A percentile compares a stretch with the other conserved stretches of the same genome.
These are phyloP conservation scores for Hippocampus barbouri DNA, from an alignment of 2,113 vertebrate species.

Conservation along the genomic window DNA sequence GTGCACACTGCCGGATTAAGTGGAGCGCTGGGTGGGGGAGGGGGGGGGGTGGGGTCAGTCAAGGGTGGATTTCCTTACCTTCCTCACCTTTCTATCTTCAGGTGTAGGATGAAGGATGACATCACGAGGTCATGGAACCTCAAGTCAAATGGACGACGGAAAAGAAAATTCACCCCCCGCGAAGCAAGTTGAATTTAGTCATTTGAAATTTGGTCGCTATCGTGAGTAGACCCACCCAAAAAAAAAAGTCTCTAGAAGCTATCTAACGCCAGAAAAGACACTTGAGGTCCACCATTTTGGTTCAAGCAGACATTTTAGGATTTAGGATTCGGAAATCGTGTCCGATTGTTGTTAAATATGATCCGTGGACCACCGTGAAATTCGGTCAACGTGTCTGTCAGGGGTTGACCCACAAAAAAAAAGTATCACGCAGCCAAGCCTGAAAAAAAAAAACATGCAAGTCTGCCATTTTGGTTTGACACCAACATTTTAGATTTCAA, in stretches of 20 bases:
- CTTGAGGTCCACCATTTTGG: background rate
- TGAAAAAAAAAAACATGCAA: background rate
- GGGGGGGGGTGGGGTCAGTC: background rate
- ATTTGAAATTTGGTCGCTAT: background rate
- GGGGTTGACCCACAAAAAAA: too few species aligned
- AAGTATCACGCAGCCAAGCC: too few species aligned
- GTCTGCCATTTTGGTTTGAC: background rate
- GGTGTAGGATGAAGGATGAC: background rate
- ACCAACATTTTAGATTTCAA: background rate
- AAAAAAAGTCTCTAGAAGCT: background rate
- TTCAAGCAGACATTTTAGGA: background rate
- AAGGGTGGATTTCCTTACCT: slow-evolving; percentile 8
- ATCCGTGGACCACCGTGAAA: too few species aligned
- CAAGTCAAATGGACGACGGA: background rate
- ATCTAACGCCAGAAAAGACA: background rate
- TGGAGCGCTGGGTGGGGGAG: background rate
- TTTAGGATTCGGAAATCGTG: too few species aligned
- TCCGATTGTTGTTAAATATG: too few species aligned
- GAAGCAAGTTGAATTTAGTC: background rate
- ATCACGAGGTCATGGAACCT: background rate
- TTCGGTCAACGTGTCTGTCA: too few species aligned
- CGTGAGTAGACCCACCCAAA: too few species aligned
- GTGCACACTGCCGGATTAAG: slow-evolving; percentile 18
- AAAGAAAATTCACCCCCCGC: background rate
- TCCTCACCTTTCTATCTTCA: slow-evolving; percentile 6